Base-by-base conservation (phyloP, 1,140 invertebrate genomes). In the Trissolcus basalis region DNA sequence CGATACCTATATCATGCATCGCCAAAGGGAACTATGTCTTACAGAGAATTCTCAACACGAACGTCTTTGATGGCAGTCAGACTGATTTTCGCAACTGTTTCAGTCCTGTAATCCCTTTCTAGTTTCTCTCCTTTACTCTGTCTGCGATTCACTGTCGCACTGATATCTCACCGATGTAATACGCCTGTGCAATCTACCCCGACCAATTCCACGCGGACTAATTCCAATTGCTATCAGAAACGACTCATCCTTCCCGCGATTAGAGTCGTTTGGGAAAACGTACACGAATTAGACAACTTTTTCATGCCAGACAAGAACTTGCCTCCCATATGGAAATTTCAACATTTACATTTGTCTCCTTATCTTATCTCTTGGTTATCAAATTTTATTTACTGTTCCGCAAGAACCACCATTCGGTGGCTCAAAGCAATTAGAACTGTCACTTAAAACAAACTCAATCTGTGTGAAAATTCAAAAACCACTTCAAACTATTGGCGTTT, bases 1-100 rank as follows among this genome's bases (percentile, higher is more conserved):
- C 43, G 43, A 14, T 44, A 44, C 12, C 43, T 12, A 14, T 43
- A 49, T 64, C 77, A 65, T 81, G 71, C 74, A 80, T 81, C 76
- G 77, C 53, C 67, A 53, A 33, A 69, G 58, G 80, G 81, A 85
- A 82, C 81, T 82, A 84, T 84, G 75, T 78, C 78, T 81, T 77
- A 72, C 59, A 50, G 56, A 19, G 70, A 82, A 86, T 86, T 87
- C 85, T 53, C 72, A 71, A 77, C 85, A 87, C 85, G 85, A 85
- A 83, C 85, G 80, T 83, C 83, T 86, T 82, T 83, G 85, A 86
- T 84, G 83, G 81, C 77, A 69, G 70, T 58, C 60, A 77, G 81
- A 85, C 82, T 85, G 84, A 85, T 85, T 86, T 80, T 81, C 82
- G 78, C 56, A 56, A 65, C 73, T 60, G 76, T 67, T 73, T 69